Evolutionary conservation across 2,113 vertebrate genomes (phyloP), one percentile per base, ranked within the genome.

Genomic region (Gallinago paraguaiae): DNA sequence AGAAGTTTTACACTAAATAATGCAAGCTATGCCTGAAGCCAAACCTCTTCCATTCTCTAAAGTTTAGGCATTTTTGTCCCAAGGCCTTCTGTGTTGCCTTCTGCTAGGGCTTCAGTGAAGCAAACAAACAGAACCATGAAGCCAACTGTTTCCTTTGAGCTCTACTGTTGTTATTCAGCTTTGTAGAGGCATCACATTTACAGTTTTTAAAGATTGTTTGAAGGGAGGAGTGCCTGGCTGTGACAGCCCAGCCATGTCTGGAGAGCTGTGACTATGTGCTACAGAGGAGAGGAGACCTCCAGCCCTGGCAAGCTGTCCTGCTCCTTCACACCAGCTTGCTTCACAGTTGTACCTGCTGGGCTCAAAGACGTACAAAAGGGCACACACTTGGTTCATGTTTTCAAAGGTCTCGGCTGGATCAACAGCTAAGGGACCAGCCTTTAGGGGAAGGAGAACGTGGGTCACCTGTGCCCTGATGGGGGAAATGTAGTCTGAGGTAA

Each of bases 271-370:
- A 54, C 54, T 60, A 13, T 20, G 28, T 25, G 15, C 24, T 23
- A 30, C 39, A 33, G 64, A 69, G 59, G 18, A 39, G 68, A 76
- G 53, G 68, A 61, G 69, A 16, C n/a, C n/a, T 88, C 50, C 37
- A 59, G 59, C 16, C 13, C 6, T 1, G 1, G 13, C 4, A 28
- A 24, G 17, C 33, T 65, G 13, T 37, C 53, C 43, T 65, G 20
- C 64, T 48, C 53, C 50, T 31, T 57, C 43, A 16, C 24, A 37
- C 2, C 0, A 4, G 30, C 69, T 10, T 76, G 27, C 68, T 82
- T 54, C 0, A 0, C 39, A 18, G 22, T 41, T 82, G 30, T 67
- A 43, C 46, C 48, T 4, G 0, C 65, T 78, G 46, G 51, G 74
- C 57, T 72, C 4, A 1, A 54, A 64, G 51, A 51, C 76, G 46